Conservation (phyloP, 2,797 vertebrate species). For the Iguana delicatissima region DNA sequence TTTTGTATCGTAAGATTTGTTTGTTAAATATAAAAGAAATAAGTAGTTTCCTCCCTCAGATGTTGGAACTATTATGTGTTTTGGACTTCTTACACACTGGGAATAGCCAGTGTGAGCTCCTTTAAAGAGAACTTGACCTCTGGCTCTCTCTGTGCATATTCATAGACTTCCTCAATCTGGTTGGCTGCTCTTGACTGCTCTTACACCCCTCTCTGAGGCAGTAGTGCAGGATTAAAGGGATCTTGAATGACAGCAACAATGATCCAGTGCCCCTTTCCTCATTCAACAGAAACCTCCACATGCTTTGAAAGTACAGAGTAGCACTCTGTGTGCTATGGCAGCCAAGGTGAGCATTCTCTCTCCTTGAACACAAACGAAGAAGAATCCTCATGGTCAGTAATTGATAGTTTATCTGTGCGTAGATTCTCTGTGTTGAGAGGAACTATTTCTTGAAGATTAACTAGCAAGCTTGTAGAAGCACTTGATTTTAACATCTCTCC, state of each 20-base stretch:
- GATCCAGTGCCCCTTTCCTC: neutral
- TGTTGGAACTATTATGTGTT: neutral
- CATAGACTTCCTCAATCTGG: constrained; percentile 71
- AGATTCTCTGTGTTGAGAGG: neutral
- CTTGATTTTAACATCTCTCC: neutral
- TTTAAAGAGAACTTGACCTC: constrained; percentile 55
- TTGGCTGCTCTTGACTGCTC: constrained; percentile 72
- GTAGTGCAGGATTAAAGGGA: constrained; percentile 15
- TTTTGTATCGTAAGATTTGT: neutral
- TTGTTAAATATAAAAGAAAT: neutral
- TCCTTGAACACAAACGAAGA: neutral
- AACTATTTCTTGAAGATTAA: neutral
- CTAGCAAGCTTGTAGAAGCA: neutral
- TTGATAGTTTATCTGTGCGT: neutral
- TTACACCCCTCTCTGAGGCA: constrained; percentile 65
- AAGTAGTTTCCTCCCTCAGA: neutral
- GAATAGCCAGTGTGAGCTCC: neutral
- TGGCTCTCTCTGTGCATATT: constrained; percentile 78
- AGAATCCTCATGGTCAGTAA: neutral
- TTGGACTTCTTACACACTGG: neutral
- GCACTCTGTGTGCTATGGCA: neutral
- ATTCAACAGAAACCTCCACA: neutral
- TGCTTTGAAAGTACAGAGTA: neutral
- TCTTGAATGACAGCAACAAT: neutral
- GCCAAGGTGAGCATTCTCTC: constrained; percentile 21